These are phyloP conservation scores for Trissolcus japonicus DNA, from an alignment of 2,888 invertebrate genomes.

Conservation along the genomic window DNA sequence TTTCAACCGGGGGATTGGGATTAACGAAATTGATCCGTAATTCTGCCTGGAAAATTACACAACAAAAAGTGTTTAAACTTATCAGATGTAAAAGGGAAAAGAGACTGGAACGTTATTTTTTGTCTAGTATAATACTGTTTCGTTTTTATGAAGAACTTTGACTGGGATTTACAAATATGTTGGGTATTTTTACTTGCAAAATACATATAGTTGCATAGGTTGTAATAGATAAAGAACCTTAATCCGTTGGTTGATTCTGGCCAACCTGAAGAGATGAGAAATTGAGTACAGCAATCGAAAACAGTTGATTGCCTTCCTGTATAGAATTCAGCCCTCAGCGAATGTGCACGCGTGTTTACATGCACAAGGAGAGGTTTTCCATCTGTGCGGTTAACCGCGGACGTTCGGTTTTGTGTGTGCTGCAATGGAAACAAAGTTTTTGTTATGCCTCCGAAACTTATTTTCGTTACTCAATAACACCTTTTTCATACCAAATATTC, in stretches of 20 bases:
- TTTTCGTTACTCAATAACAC: background rate
- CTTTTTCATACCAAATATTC: no score
- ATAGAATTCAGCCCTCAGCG: slow-evolving; percentile 22
- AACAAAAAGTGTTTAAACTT: background rate
- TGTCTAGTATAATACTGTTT: no score
- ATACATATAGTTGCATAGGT: no score
- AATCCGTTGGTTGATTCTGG: no score
- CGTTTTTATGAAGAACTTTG: no score
- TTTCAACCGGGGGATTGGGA: no score
- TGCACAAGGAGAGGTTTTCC: slow-evolving; percentile 34
- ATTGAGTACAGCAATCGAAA: slow-evolving; percentile 24
- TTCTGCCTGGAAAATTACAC: background rate
- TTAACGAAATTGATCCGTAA: no score
- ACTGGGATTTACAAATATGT: no score
- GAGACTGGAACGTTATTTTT: no score
- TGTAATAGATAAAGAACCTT: no score
- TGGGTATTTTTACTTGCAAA: no score
- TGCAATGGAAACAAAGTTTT: slow-evolving; percentile 30
- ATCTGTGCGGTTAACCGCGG: slow-evolving; percentile 45
- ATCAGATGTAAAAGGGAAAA: no score
- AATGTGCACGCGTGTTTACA: slow-evolving; percentile 14
- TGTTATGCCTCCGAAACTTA: slow-evolving; percentile 10
- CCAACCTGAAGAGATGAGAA: slow-evolving; percentile 4
- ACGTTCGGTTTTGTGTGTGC: slow-evolving; percentile 34
- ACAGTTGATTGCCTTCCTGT: slow-evolving; percentile 52